Percentiles rank a stretch among this genome's conserved stretches.
These are phyloP conservation scores for Cheilosia urbana DNA, from an alignment of 2,888 invertebrate genomes.

Conservation along the genomic window DNA sequence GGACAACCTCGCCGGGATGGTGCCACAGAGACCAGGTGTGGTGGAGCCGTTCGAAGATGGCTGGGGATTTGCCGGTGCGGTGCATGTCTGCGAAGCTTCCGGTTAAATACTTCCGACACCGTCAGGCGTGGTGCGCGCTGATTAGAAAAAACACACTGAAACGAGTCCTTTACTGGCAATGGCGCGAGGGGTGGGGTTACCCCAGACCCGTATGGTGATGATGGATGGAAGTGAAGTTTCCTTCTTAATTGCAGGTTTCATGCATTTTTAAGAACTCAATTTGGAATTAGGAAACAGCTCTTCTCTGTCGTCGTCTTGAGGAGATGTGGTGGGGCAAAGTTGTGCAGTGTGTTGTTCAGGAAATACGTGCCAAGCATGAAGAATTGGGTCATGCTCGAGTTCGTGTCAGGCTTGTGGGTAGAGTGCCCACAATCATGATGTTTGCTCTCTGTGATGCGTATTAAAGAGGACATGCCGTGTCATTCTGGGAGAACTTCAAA, in stretches of 20 bases:
- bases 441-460: neutral
- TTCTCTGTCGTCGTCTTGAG: conserved; percentile 7
- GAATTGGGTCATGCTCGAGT: conserved; percentile 9
- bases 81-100: conserved; percentile 15
- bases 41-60: neutral
- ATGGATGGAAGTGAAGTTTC: neutral
- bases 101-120: conserved; percentile 26
- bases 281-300: conserved; percentile 20
- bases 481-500: neutral
- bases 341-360: neutral
- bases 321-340: neutral
- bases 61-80: conserved; percentile 19
- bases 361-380: conserved; percentile 13
- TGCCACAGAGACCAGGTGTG: conserved; percentile 27
- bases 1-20: neutral
- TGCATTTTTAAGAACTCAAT: conserved; percentile 15
- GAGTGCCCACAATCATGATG: neutral
- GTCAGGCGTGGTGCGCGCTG: conserved; percentile 1
- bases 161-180: too few species aligned
- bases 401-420: neutral
- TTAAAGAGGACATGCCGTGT: neutral
- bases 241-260: conserved; percentile 7
- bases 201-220: neutral
- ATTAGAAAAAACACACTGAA: conserved; percentile 5
- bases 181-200: neutral